Conservation (phyloP, 2,888 invertebrate species). For the Tupiocoris notatus region DNA sequence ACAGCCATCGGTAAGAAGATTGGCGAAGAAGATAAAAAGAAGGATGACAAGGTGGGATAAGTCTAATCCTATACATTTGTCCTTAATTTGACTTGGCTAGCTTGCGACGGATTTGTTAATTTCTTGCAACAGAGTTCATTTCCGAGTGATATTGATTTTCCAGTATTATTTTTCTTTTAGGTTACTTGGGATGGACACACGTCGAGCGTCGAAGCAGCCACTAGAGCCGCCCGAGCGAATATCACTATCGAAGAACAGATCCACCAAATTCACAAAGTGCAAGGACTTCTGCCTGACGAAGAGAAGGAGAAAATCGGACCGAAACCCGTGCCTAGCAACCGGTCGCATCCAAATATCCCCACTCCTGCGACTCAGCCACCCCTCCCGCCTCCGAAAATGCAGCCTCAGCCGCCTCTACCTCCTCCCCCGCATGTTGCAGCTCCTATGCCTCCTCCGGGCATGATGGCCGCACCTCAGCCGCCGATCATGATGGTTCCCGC, state of each 20-base stretch:
- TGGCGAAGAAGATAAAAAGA: slow-evolving; percentile 80
- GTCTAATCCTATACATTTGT: not conserved
- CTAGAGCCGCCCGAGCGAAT: slow-evolving; percentile 88
- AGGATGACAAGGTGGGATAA: slow-evolving; percentile 66
- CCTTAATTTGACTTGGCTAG: not conserved
- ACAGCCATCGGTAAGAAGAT: slow-evolving; percentile 99
- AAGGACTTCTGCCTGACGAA: slow-evolving; percentile 90
- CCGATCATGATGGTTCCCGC: slow-evolving; percentile 65
- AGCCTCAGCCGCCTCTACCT: slow-evolving; percentile 22
- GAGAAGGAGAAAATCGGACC: slow-evolving; percentile 97
- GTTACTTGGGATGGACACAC: slow-evolving; percentile 98
- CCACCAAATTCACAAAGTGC: slow-evolving; percentile 94
- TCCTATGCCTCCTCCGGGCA: slow-evolving; percentile 58
- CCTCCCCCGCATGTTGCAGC: slow-evolving; percentile 46
- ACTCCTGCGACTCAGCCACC: slow-evolving; percentile 48
- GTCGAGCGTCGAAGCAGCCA: slow-evolving; percentile 93
- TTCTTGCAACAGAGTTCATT: no score
- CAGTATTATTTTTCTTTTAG: not conserved
- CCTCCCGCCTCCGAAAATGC: slow-evolving; percentile 45
- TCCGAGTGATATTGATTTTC: not conserved
- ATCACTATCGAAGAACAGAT: slow-evolving; percentile 93
- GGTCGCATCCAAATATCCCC: slow-evolving; percentile 50
- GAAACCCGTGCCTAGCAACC: slow-evolving; percentile 62
- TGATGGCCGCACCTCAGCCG: slow-evolving; percentile 53
- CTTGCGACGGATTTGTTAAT: no score